These are phyloP conservation scores for Ylistrum balloti DNA, from an alignment of 1,140 invertebrate genomes.

Conservation along the genomic window DNA sequence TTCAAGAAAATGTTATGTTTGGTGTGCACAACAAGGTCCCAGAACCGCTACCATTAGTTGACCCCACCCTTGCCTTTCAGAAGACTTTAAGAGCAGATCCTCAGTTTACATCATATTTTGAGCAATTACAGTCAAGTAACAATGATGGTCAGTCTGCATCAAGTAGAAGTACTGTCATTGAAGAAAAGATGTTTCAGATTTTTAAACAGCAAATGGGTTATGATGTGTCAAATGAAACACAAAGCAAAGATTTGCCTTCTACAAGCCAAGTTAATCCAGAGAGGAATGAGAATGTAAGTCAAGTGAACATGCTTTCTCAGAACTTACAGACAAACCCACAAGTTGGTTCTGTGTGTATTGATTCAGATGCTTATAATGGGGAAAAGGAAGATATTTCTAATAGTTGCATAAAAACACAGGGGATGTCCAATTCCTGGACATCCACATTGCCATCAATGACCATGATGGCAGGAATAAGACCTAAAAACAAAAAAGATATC, in stretches of 20 bases:
- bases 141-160: neutral
- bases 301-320: neutral
- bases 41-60: neutral
- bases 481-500: neutral
- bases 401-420: neutral
- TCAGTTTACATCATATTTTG: neutral
- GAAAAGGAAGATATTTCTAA: neutral
- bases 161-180: constrained; percentile 17
- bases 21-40: neutral
- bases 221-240: neutral
- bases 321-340: constrained; percentile 8
- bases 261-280: constrained; percentile 8
- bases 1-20: neutral
- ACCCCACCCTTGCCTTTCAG: neutral
- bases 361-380: neutral
- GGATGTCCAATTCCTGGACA: neutral
- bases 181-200: constrained; percentile 36
- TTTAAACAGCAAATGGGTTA: constrained; percentile 39
- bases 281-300: neutral
- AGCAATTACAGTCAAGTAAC: neutral
- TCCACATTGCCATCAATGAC: neutral
- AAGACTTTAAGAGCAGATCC: constrained; percentile 22
- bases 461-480: neutral
- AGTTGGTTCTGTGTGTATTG: neutral
- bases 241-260: neutral